Base-by-base conservation (phyloP, 2,797 vertebrate species). In the Hippoglossus hippoglossus region DNA sequence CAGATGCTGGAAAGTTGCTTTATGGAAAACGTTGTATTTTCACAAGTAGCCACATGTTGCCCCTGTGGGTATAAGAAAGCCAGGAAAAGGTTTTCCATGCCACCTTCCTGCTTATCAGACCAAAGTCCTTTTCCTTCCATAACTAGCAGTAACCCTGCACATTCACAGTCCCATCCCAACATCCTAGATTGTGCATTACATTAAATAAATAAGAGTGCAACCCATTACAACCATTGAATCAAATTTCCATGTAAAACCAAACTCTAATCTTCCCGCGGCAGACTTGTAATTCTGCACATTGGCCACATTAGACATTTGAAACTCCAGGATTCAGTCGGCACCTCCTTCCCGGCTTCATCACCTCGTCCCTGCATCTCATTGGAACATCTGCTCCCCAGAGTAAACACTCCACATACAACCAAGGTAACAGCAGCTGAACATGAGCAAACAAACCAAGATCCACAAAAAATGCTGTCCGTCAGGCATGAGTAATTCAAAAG, bases 391-490 rank as follows among this genome's bases (percentile, higher is more conserved):
- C 49, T 76, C 50, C 49, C 65, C 57, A 64, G 59, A 67, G 73
- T 68, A 87, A 92, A 90, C 87, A 88, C 86, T 87, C 71, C 49
- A 57, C 51, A 34, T 8, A 62, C 55, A 73, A 65, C 83, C 64
- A 36, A 26, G 81, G 88, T 60, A 79, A 87, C 79, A 3, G 10
- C 3, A 2, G 22, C 63, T 5, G 7, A 65, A 69, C 36, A 13
- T 51, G 81, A 64, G 68, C 75, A 84, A 84, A 88, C 79, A 86
- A 67, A 76, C 65, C 34, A 41, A 50, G 63, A 70, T 22, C 0
- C 25, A 26, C 81, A 76, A 71, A 87, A 31, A 82, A 81, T 55
- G 73, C 63, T 18, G 76, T 57, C 57, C 8, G 64, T 71, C 77
- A 59, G 56, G 78, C 82, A 58, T 81, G 72, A 6, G 36, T 83